These are phyloP conservation scores for Cirrhinus mrigala DNA, from an alignment of 2,797 vertebrate genomes.

Conservation along the genomic window DNA sequence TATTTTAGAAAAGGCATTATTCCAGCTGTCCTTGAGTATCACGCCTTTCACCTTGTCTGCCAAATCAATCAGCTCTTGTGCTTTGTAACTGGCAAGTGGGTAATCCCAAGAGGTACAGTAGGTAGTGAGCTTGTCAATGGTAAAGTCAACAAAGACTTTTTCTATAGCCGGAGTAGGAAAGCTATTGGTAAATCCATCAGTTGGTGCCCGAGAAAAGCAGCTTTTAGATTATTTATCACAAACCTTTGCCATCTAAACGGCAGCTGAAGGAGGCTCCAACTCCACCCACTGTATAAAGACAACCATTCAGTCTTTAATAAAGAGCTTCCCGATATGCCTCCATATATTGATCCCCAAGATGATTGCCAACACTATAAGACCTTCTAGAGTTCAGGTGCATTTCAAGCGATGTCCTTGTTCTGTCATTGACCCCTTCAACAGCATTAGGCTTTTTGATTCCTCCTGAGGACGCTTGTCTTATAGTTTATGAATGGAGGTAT, in stretches of 20 bases:
- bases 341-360: neutral
- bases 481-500: neutral
- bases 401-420: neutral
- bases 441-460: neutral
- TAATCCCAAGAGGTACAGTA: constrained; percentile 9
- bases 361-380: neutral
- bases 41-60: constrained; percentile 23
- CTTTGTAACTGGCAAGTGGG: constrained; percentile 17
- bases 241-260: neutral
- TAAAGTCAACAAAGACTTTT: constrained; percentile 4
- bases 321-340: neutral
- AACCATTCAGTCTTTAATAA: neutral
- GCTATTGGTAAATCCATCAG: constrained; percentile 14
- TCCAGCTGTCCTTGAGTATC: neutral
- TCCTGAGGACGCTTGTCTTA: neutral
- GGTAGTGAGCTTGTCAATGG: neutral
- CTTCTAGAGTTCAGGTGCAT: neutral
- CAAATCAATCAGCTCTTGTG: constrained; percentile 1
- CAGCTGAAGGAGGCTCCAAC: neutral
- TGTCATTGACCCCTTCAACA: neutral
- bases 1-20: neutral
- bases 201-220: constrained; percentile 1
- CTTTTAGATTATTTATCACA: constrained; percentile 35
- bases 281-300: neutral
- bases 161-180: neutral